phyloP scores from a whole-genome alignment of 2,113 vertebrate species.

The Pomatorhinus ruficollis region DNA sequence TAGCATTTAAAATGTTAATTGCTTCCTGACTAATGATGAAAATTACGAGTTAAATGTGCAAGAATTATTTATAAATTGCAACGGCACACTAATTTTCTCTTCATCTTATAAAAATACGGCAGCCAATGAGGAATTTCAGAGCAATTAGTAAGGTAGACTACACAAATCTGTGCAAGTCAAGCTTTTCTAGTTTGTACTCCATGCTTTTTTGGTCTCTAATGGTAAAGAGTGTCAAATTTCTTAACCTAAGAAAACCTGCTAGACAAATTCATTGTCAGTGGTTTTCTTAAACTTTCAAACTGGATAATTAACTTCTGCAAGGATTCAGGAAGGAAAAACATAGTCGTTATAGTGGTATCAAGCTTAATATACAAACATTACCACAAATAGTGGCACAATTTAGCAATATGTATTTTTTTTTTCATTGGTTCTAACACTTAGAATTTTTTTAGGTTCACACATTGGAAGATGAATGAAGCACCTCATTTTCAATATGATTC shows the following conservation, averaged over 20 bases:
- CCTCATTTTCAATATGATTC: not conserved
- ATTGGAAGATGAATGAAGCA: not conserved
- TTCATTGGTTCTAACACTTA: not conserved
- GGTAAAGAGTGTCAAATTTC: not conserved
- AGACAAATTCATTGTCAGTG: not conserved
- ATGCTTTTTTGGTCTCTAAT: not conserved
- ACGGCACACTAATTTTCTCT: conserved; percentile 13
- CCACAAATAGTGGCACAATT: not conserved
- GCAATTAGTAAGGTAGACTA: conserved; percentile 31
- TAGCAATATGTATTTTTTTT: not conserved
- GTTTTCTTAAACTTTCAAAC: not conserved
- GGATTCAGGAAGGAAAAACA: not conserved
- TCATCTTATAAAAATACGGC: conserved; percentile 45
- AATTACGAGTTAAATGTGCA: conserved; percentile 48
- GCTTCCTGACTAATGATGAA: conserved; percentile 53
- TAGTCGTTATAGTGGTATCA: not conserved
- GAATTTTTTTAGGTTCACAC: not conserved
- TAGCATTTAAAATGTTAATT: conserved; percentile 67
- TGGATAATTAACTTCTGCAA: not conserved
- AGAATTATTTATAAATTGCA: conserved; percentile 69
- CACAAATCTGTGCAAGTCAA: not conserved
- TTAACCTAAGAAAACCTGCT: not conserved
- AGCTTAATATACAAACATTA: not conserved
- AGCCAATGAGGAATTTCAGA: conserved; percentile 26
- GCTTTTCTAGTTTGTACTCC: not conserved